Conservation (phyloP, 2,888 invertebrate genomes). For the Ischnus inquisitorius region DNA sequence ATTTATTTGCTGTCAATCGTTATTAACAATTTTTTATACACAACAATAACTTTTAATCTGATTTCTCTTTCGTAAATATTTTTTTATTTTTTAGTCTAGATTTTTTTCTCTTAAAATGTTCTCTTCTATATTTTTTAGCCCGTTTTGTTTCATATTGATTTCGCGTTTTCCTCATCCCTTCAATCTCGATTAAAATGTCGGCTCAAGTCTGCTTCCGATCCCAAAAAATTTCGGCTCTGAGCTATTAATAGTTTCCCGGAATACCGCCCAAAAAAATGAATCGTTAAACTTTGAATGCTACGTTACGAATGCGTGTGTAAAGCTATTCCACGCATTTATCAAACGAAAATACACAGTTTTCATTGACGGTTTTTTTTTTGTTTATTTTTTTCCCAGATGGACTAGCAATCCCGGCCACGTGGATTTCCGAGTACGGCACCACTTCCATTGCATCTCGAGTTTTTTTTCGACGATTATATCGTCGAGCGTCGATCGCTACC, state of each 20-base stretch:
- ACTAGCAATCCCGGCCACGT: background rate
- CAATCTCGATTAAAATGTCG: no score
- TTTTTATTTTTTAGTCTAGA: no score
- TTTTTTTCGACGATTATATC: background rate
- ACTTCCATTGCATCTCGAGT: background rate
- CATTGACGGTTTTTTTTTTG: background rate
- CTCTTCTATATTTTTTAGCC: no score
- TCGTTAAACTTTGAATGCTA: background rate
- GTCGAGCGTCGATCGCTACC: background rate
- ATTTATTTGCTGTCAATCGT: no score
- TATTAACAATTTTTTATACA: no score
- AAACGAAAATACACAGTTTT: background rate
- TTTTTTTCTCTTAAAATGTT: no score
- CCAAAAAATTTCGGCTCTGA: no score
- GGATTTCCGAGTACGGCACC: background rate
- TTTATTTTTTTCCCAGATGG: constrained; percentile 7
- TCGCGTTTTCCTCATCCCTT: no score
- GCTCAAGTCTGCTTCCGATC: no score
- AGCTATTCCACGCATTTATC: background rate
- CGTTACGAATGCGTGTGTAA: background rate
- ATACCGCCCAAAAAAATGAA: background rate
- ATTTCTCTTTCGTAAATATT: no score
- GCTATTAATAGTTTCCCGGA: background rate
- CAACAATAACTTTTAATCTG: no score
- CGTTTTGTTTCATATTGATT: no score